These are phyloP conservation scores for Brenthis daphne DNA, from an alignment of 2,888 invertebrate genomes.

Conservation along the genomic window DNA sequence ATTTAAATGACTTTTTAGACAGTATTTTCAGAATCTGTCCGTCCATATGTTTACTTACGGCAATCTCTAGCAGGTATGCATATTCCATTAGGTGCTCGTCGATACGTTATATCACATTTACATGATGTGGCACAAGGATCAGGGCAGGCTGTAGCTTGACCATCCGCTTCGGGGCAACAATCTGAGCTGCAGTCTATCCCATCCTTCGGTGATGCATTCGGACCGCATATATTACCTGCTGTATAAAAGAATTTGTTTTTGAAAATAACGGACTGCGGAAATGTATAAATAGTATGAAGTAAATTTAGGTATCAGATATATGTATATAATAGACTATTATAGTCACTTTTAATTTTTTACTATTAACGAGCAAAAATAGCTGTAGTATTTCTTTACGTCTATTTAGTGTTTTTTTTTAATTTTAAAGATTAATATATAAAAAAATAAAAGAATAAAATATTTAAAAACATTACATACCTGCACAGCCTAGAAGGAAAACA, in stretches of 20 bases:
- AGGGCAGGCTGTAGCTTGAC: constrained; percentile 22
- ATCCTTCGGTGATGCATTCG: constrained; percentile 42
- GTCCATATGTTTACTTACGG: constrained; percentile 46
- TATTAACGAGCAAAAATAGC: no score
- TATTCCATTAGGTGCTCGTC: constrained; percentile 41
- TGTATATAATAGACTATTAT: no score
- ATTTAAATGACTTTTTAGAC: background rate
- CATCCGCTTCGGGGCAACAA: constrained; percentile 46
- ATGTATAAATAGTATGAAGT: background rate
- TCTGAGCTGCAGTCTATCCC: constrained; percentile 48
- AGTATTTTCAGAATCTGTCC: background rate
- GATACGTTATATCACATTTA: constrained; percentile 46
- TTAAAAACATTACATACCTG: constrained; percentile 19
- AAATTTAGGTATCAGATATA: background rate
- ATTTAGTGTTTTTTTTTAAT: background rate
- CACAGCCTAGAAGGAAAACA: constrained; percentile 15
- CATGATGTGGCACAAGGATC: constrained; percentile 45
- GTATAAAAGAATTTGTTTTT: background rate
- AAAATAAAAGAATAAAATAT: background rate
- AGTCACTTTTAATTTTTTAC: no score
- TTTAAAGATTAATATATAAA: no score
- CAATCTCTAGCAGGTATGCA: constrained; percentile 50
- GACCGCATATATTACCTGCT: constrained; percentile 38
- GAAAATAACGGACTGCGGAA: background rate
- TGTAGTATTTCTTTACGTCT: no score